Evolutionary conservation across 2,888 invertebrate genomes (phyloP).

Genomic region (Lottia gigantea): DNA sequence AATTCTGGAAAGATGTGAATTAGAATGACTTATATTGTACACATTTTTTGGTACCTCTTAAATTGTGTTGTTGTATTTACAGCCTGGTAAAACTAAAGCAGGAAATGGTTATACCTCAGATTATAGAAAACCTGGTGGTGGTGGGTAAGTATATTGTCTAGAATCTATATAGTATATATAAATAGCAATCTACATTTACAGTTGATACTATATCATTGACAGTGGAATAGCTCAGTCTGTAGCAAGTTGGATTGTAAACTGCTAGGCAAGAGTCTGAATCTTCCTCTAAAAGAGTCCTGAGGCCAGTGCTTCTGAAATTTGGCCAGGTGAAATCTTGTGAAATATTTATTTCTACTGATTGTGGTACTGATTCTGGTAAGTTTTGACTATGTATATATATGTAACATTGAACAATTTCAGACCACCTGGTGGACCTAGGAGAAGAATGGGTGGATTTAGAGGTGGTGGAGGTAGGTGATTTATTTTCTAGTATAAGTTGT

Average conservation of each 20-base stretch:
- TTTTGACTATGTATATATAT: too few species aligned
- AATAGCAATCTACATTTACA: too few species aligned
- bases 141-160: slow-evolving; percentile 33
- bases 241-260: too few species aligned
- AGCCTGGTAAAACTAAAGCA: slow-evolving; percentile 51
- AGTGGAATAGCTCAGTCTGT: background rate
- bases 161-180: background rate
- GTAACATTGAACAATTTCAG: slow-evolving; percentile 1
- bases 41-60: background rate
- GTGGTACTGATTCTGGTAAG: slow-evolving; percentile 28
- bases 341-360: slow-evolving; percentile 26
- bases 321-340: too few species aligned
- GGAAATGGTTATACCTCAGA: slow-evolving; percentile 48
- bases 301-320: too few species aligned
- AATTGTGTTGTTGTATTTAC: slow-evolving; percentile 20
- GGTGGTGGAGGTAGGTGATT: slow-evolving; percentile 42
- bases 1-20: background rate
- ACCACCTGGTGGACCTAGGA: slow-evolving; percentile 40
- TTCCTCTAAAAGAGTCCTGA: too few species aligned
- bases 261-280: too few species aligned
- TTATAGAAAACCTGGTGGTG: slow-evolving; percentile 48
- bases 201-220: background rate
- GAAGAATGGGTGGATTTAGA: slow-evolving; percentile 62
- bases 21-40: background rate
- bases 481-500: too few species aligned